Conservation (phyloP, 2,113 vertebrate species). For the Otis tarda region DNA sequence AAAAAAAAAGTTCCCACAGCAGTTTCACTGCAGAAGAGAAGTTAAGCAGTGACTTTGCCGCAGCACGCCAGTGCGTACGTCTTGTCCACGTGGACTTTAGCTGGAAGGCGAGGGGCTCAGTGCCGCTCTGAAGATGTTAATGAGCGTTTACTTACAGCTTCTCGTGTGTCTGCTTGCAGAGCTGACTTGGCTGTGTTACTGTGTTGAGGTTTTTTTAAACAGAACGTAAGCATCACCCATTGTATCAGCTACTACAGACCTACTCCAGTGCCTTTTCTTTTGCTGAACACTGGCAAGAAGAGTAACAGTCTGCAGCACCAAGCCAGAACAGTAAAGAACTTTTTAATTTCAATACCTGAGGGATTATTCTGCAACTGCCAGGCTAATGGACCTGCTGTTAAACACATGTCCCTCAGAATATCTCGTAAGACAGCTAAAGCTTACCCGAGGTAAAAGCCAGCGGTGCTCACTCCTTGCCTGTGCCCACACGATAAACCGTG, state of each 20-base stretch:
- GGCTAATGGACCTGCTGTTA: too few relatives aligned
- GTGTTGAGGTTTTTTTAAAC: neutral
- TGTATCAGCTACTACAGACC: fast-evolving
- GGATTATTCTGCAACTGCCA: too few relatives aligned
- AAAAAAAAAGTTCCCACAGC: neutral
- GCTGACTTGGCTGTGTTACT: neutral
- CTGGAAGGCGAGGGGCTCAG: neutral
- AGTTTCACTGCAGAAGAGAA: neutral
- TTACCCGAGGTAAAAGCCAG: neutral
- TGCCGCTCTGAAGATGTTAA: too few relatives aligned
- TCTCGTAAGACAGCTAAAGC: fast-evolving
- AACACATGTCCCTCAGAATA: too few relatives aligned
- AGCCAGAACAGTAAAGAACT: too few relatives aligned
- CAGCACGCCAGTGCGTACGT: fast-evolving
- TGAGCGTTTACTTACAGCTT: neutral
- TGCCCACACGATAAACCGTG: neutral
- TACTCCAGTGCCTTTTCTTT: too few relatives aligned
- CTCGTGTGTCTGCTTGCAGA: neutral
- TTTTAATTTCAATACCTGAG: too few relatives aligned
- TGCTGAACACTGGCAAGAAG: too few relatives aligned
- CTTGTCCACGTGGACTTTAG: fast-evolving
- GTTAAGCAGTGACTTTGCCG: neutral
- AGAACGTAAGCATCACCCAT: neutral
- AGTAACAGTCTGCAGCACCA: too few relatives aligned
- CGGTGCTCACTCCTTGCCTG: neutral